Percentiles rank a stretch among this genome's conserved stretches.
Conservation (phyloP, 2,113 vertebrate genomes). For the Hoplias malabaricus region DNA sequence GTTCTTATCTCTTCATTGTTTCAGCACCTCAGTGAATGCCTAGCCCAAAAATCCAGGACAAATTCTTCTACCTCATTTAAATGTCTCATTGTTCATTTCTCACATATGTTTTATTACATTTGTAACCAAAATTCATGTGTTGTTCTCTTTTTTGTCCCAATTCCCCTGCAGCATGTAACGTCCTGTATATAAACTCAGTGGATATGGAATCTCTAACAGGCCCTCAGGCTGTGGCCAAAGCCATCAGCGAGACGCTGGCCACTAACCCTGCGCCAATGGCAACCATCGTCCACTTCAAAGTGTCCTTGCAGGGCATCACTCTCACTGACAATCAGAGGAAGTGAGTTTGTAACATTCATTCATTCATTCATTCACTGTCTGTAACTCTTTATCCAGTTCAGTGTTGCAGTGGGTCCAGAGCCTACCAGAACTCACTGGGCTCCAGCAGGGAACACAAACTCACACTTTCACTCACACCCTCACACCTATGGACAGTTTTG, state of each 20-base stretch:
- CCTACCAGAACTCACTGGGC: too few relatives aligned
- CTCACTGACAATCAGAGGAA: conserved; percentile 97
- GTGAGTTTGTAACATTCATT: conserved; percentile 73
- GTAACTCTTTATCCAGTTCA: too few relatives aligned
- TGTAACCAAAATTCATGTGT: background rate
- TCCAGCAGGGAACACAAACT: too few relatives aligned
- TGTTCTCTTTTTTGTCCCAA: background rate
- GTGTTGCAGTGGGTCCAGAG: too few relatives aligned
- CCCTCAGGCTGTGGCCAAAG: conserved; percentile 93
- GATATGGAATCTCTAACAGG: conserved; percentile 98
- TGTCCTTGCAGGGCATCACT: conserved; percentile 93
- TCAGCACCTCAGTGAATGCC: background rate
- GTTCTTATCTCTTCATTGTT: background rate
- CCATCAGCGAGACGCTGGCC: conserved; percentile 83
- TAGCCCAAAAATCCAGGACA: background rate
- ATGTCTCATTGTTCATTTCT: background rate
- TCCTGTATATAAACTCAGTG: conserved; percentile 94
- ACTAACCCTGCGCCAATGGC: conserved; percentile 78
- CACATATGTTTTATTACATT: background rate
- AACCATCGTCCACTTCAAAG: conserved; percentile 93
- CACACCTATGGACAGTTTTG: too few relatives aligned
- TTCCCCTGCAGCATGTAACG: conserved; percentile 83
- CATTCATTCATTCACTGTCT: too few relatives aligned
- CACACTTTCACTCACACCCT: too few relatives aligned
- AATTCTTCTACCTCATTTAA: background rate